Base-by-base conservation (phyloP, 2,888 invertebrate genomes). In the Lacanobia oleracea region DNA sequence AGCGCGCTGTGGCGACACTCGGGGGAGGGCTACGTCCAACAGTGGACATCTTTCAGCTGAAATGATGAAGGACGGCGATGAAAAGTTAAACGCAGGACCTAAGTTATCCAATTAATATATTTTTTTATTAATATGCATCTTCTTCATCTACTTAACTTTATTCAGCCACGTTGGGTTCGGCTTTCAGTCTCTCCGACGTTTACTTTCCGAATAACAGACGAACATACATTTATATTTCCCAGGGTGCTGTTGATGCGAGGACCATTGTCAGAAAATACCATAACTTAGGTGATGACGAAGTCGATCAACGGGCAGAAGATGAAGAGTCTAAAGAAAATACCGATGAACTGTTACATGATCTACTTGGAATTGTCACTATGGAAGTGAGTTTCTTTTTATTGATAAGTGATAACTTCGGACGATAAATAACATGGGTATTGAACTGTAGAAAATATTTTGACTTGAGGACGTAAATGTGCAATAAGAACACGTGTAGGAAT, bases 381-480 rank as follows among this genome's bases (percentile, higher is more conserved):
- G 65, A 80, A 23, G 79, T 79, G 67, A 79, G 67, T 33, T 37
- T 43, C 27, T 1, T 71, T 56, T 21, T 1, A 37, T 54, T 6
- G 18, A 21, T 21, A 54, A 50, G 2, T 16, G 18, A n/a, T n/a
- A n/a, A n/a, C n/a, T n/a, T n/a, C n/a, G 21, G 12, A 12, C 1
- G n/a, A 8, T n/a, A n/a, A 45, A 27, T n/a, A 43, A 21, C 10
- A 27, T 43, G 14, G 23, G 8, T 6, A 12, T 27, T 9, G 10
- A 9, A 43, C 9, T 43, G 43, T 43, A 43, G 43, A 43, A 43
- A 12, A 43, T 43, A 43, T 43, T 14, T 43, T 43, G 5, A 2
- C 10, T 8, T 10, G 40, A 10, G 0, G 40, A 40, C 40, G n/a
- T n/a, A 48, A 0, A 18, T 12, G 18, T 48, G 8, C 18, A 50